phyloP scores from a whole-genome alignment of 2,113 vertebrate genomes.

The Plectropomus leopardus region DNA sequence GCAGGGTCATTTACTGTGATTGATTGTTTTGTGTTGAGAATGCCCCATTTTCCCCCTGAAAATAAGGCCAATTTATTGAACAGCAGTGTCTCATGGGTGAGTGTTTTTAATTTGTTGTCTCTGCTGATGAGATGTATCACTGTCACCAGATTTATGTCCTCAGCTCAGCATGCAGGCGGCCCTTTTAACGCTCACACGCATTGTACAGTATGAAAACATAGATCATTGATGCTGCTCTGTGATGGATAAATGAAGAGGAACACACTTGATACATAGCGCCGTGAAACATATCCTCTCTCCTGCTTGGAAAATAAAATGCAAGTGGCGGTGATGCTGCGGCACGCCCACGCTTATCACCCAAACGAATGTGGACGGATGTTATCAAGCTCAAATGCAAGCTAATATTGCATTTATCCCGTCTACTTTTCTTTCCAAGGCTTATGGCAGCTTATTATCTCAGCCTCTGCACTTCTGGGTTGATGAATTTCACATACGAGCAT shows the following conservation, averaged over 20 bases:
- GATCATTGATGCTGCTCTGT: conserved; percentile 17
- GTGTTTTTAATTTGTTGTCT: conserved; percentile 78
- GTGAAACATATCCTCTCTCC: conserved; percentile 7
- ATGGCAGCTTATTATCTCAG: conserved; percentile 64
- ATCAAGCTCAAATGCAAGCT: conserved; percentile 45
- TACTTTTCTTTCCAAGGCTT: conserved; percentile 49
- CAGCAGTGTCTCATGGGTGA: conserved; percentile 59
- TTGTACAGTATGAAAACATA: conserved; percentile 32
- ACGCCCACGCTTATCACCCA: conserved; percentile 35
- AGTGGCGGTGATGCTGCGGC: not conserved
- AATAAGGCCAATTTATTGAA: conserved; percentile 79
- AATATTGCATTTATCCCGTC: conserved; percentile 57
- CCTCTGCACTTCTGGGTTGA: conserved; percentile 58
- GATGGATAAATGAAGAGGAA: conserved; percentile 46
- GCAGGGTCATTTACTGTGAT: conserved; percentile 78
- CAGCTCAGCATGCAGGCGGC: conserved; percentile 24
- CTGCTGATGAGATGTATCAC: conserved; percentile 69
- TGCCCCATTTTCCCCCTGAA: conserved; percentile 69
- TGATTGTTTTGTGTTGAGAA: conserved; percentile 73
- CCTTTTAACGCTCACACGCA: conserved; percentile 43
- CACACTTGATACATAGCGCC: conserved; percentile 14
- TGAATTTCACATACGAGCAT: conserved; percentile 71
- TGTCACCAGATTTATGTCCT: conserved; percentile 52
- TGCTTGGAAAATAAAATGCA: conserved; percentile 13
- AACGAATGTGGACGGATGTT: conserved; percentile 44